phyloP scores from a whole-genome alignment of 2,888 invertebrate genomes.

The Acronicta alni region DNA sequence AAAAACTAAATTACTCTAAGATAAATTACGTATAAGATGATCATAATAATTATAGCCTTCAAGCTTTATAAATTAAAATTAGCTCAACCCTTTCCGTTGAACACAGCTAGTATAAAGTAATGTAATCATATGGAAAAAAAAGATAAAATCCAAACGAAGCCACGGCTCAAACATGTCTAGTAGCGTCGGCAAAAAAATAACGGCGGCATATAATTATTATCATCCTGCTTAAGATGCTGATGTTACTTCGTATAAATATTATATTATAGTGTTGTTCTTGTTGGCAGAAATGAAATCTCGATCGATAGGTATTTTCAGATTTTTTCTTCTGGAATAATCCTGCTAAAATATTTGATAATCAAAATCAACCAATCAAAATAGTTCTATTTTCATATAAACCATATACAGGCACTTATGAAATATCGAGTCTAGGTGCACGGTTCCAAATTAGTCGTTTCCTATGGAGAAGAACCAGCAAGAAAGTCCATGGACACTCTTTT shows the following conservation, averaged over 20 bases:
- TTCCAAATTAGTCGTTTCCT: too few species aligned
- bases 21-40: slow-evolving; percentile 40
- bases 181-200: slow-evolving; percentile 55
- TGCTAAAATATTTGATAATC: too few species aligned
- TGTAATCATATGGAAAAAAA: slow-evolving; percentile 41
- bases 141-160: slow-evolving; percentile 33
- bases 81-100: slow-evolving; percentile 38
- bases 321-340: too few species aligned
- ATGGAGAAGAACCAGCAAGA: too few species aligned
- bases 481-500: too few species aligned
- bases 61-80: slow-evolving; percentile 51
- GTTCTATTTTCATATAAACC: too few species aligned
- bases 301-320: too few species aligned
- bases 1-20: slow-evolving; percentile 13
- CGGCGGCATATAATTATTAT: slow-evolving; percentile 49
- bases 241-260: slow-evolving; percentile 10
- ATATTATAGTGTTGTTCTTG: too few species aligned
- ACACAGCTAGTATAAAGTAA: slow-evolving; percentile 27
- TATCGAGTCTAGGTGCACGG: too few species aligned
- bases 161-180: slow-evolving; percentile 49
- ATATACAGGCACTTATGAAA: too few species aligned
- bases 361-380: too few species aligned
- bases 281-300: too few species aligned
- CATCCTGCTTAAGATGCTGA: slow-evolving; percentile 42
- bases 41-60: slow-evolving; percentile 46